Evolutionary conservation across 1,140 invertebrate genomes (phyloP).

Genomic region (Drosophila obscura): DNA sequence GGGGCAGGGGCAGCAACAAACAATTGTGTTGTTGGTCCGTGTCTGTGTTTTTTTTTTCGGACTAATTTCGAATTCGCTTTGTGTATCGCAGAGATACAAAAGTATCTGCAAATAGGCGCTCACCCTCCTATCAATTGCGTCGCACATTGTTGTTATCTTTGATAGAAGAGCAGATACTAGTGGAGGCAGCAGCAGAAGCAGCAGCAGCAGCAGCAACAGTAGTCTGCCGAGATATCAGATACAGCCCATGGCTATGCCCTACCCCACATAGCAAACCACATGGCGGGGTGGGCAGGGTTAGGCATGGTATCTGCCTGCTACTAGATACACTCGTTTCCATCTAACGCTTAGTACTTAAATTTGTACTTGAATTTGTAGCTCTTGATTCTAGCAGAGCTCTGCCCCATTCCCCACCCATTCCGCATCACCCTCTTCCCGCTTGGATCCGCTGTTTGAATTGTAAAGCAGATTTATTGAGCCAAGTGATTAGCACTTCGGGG

Average conservation of each 20-base stretch:
- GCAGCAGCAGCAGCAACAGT: conserved; percentile 40
- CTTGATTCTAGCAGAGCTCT: conserved; percentile 18
- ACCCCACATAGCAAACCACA: neutral
- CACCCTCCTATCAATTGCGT: conserved; percentile 55
- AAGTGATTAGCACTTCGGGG: conserved; percentile 73
- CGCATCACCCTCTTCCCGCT: conserved; percentile 4
- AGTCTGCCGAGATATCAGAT: conserved; percentile 62
- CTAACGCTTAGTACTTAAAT: neutral
- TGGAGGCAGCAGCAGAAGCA: no score
- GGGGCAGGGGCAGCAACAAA: conserved; percentile 25
- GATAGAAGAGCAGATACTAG: conserved; percentile 8
- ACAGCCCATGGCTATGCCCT: conserved; percentile 12
- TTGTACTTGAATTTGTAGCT: conserved; percentile 15
- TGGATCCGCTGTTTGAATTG: conserved; percentile 48
- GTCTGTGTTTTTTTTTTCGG: conserved; percentile 38
- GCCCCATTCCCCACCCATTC: no score
- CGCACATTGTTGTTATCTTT: conserved; percentile 64
- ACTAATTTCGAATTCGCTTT: conserved; percentile 69
- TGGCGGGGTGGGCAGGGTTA: no score
- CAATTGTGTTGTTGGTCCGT: conserved; percentile 19
- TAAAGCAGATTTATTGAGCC: conserved; percentile 70
- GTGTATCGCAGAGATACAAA: conserved; percentile 57
- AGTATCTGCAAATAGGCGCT: conserved; percentile 42
- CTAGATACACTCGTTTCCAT: conserved; percentile 16
- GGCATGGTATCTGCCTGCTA: conserved; percentile 8